Evolutionary conservation across 2,888 invertebrate genomes (phyloP).

Genomic region (Elgonia sp.): DNA sequence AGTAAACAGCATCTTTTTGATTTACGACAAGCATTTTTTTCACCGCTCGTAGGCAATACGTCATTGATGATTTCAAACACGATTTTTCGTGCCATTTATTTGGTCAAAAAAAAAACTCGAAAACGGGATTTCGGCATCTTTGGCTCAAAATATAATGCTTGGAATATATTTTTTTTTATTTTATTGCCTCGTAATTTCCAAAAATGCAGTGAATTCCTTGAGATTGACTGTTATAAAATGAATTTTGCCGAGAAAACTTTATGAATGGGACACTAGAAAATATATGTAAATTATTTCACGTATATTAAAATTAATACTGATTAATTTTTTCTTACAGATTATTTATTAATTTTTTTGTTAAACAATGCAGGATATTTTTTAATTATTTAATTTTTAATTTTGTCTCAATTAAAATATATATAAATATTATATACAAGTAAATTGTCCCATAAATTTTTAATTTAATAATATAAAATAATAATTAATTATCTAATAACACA

Average conservation of each 20-base stretch:
- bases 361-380: too few species aligned
- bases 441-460: too few species aligned
- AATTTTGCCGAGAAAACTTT: not conserved
- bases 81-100: conserved; percentile 64
- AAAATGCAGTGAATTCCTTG: conserved; percentile 54
- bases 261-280: not conserved
- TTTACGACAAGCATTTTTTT: conserved; percentile 71
- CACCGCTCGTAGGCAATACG: conserved; percentile 49
- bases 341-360: too few species aligned
- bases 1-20: conserved; percentile 68
- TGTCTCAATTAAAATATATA: too few species aligned
- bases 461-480: too few species aligned
- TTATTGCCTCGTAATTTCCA: conserved; percentile 69
- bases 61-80: conserved; percentile 69
- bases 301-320: too few species aligned
- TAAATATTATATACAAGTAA: too few species aligned
- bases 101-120: conserved; percentile 47
- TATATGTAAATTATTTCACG: conserved; percentile 28
- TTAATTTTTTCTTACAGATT: too few species aligned
- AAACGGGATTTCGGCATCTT: conserved; percentile 61
- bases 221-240: conserved; percentile 40
- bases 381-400: too few species aligned
- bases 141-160: conserved; percentile 42
- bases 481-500: too few species aligned
- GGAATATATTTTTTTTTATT: conserved; percentile 49